phyloP scores from a whole-genome alignment of 2,888 invertebrate species.

The Drosophila incognita region DNA sequence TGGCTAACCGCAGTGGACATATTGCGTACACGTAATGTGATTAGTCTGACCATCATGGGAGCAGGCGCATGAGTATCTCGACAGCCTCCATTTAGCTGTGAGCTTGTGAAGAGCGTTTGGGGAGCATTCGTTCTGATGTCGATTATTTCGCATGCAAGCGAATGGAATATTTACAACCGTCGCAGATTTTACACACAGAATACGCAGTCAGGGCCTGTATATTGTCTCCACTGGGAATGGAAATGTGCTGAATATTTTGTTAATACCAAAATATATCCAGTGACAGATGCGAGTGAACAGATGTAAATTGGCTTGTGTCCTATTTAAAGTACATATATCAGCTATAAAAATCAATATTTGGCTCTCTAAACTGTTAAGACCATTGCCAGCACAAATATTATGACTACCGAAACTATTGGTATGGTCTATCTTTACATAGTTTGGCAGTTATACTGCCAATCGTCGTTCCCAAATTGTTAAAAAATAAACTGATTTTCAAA shows the following conservation, averaged over 20 bases:
- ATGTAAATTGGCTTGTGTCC: slow-evolving; percentile 8
- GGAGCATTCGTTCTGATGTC: slow-evolving; percentile 53
- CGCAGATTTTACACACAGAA: slow-evolving; percentile 15
- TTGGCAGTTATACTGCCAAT: background rate
- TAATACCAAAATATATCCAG: slow-evolving; percentile 13
- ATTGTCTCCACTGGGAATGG: slow-evolving; percentile 8
- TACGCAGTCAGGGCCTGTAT: background rate
- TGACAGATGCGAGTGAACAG: background rate
- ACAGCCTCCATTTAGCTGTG: slow-evolving; percentile 5
- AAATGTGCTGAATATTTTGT: slow-evolving; percentile 17
- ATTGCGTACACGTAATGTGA: slow-evolving; percentile 68
- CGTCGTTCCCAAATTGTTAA: background rate
- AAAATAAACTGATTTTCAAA: background rate
- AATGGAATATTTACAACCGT: slow-evolving; percentile 33
- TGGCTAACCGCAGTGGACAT: slow-evolving; percentile 23
- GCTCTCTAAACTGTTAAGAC: background rate
- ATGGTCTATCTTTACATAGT: background rate
- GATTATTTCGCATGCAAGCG: slow-evolving; percentile 39
- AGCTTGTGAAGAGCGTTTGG: slow-evolving; percentile 44
- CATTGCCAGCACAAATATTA: background rate
- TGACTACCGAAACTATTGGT: background rate
- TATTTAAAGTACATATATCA: background rate
- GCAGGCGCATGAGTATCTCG: slow-evolving; percentile 23
- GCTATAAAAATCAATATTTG: background rate
- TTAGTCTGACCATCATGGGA: slow-evolving; percentile 36